Base-by-base conservation (phyloP, 2,888 invertebrate species). In the Epiblema foenella region DNA sequence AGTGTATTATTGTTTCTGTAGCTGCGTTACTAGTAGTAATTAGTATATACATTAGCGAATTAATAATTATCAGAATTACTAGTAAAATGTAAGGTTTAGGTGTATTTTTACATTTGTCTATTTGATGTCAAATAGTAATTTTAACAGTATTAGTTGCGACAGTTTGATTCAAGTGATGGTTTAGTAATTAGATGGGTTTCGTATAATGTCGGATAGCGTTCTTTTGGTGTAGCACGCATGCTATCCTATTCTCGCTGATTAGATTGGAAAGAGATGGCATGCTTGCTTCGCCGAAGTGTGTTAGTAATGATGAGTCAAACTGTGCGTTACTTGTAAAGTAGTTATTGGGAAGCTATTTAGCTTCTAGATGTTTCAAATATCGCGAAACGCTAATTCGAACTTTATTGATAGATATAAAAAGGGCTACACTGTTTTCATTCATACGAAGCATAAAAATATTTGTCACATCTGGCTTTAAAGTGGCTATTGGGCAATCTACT, bases 1-100 rank as follows among this genome's bases (percentile, higher is more conserved):
- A 91, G 91, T 80, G 73, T 81, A 75, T 83, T 80, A 82, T 85
- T 73, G 77, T 88, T 89, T 88, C 74, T 2, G 77, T 85, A 84
- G 82, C 75, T 78, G 83, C 78, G 83, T 77, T 79, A 78, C 77
- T 78, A 74, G 79, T 87, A 88, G 86, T 79, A 79, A 85, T 84
- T 88, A 89, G 87, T 79, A 77, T 75, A 75, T 77, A 79, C 79
- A 81, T 79, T 81, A 81, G 78, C 76, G 77, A 76, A 76, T 74
- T 69, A 75, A 74, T 68, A 75, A 69, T 77, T 75, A 77, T 76
- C 75, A 81, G 79, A 84, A 84, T 82, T 86, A 85, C 76, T 85
- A 85, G 83, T 78, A 71, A 67, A 75, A 79, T 76, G 74, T 78
- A 77, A 83, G 77, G 75, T 75, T 77, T 85, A 85, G 82, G 75